Evolutionary conservation across 2,888 invertebrate species (phyloP), one percentile per base, ranked within the genome.

Genomic region (Salticus scenicus): DNA sequence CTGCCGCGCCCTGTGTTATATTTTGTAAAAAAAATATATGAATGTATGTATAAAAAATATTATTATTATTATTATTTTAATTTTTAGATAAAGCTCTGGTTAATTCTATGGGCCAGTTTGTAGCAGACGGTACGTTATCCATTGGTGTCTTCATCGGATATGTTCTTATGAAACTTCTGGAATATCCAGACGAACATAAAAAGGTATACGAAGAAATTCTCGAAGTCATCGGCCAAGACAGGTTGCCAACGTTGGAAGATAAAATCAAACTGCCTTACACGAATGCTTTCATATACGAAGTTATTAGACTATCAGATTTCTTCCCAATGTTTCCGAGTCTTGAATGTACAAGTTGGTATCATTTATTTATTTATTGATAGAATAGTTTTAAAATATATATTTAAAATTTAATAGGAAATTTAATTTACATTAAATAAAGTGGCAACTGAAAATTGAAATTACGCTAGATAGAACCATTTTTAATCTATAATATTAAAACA

Each of bases 241-340:
- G 85, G 8, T 0, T 80, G 2, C 87, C 88, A 10, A 87, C 73
- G 2, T 30, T 96, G 0, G 91, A 93, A 30, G 95, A 97, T 88
- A 93, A 94, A 89, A 92, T n/a, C n/a, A n/a, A n/a, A n/a, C n/a
- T n/a, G n/a, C n/a, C n/a, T n/a, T n/a, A n/a, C n/a, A n/a, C n/a
- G 92, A 0, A 91, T 91, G 96, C 96, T 0, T 94, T 95, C 0
- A 93, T 97, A 12, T 93, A 94, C 89, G 97, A 97, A 92, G 94
- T 95, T 0, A 91, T 97, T 0, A 92, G 97, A 72, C 94, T 94
- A 78, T 94, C 95, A 0, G 96, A 96, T 0, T 96, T 97, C 81
- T 96, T 97, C 0, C 97, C 97, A 0, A 96, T 97, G 90, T 96
- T 96, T 0, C 96, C 97, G 0, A 95, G 95, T 0, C 93, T 94